phyloP scores from a whole-genome alignment of 2,797 vertebrate species.

The Gymnothorax reevesii region DNA sequence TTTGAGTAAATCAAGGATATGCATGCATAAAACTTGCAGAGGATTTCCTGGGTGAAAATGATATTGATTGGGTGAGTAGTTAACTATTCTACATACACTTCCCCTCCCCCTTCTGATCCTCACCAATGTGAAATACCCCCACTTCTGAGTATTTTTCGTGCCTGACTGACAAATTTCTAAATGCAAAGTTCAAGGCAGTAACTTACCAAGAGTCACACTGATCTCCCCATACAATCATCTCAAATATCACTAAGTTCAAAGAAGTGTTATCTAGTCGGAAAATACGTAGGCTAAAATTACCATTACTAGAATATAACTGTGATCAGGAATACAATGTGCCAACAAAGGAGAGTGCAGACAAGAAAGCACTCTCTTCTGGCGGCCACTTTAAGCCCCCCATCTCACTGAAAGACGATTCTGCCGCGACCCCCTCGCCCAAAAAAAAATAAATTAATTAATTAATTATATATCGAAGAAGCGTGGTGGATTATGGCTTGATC shows the following conservation, averaged over 20 bases:
- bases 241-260: neutral
- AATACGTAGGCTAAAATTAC: no score
- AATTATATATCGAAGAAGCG: no score
- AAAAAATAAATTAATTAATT: no score
- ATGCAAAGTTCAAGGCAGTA: neutral
- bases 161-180: neutral
- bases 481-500: no score
- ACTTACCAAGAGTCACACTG: neutral
- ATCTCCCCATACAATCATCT: neutral
- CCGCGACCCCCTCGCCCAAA: no score
- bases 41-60: neutral
- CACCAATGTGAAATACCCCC: neutral
- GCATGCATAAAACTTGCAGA: neutral
- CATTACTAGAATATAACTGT: no score
- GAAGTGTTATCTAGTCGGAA: neutral
- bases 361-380: neutral
- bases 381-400: neutral
- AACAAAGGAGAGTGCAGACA: no score
- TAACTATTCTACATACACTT: neutral
- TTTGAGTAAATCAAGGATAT: neutral
- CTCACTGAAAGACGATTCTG: no score
- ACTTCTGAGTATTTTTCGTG: neutral
- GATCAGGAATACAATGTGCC: no score
- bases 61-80: constrained; percentile 28
- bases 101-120: neutral